Percentiles rank a stretch among this genome's conserved stretches.
Evolutionary conservation across 2,888 invertebrate species (phyloP).

Genomic region (Neocrepidodera transversa): DNA sequence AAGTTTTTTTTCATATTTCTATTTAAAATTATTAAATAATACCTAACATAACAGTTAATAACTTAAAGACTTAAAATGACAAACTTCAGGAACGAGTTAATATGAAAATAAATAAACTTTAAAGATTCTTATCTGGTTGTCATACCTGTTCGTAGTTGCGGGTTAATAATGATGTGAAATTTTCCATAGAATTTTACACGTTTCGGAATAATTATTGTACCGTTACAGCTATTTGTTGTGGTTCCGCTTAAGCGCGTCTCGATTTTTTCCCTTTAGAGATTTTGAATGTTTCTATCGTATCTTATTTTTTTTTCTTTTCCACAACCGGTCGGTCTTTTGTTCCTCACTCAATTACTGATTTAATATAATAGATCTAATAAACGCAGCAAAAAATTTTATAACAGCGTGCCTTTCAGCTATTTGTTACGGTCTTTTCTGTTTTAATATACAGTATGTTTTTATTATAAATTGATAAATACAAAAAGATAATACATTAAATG

Average conservation of each 20-base stretch:
- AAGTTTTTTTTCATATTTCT: too few species aligned
- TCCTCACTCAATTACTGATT: not conserved
- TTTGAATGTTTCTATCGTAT: too few species aligned
- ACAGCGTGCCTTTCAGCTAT: not conserved
- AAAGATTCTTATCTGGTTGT: not conserved
- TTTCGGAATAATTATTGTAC: not conserved
- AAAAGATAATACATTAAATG: too few species aligned
- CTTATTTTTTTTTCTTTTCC: not conserved
- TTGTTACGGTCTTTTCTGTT: slow-evolving; percentile 3
- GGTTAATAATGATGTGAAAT: not conserved
- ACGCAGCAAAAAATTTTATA: not conserved
- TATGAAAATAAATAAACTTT: not conserved
- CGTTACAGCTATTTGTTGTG: not conserved
- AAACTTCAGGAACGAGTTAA: too few species aligned
- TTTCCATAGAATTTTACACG: not conserved
- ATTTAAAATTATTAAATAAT: too few species aligned
- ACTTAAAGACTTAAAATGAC: too few species aligned
- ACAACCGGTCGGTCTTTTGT: not conserved
- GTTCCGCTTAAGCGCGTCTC: not conserved
- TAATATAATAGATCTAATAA: slow-evolving; percentile 7
- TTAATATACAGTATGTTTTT: too few species aligned
- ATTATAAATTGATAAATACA: too few species aligned
- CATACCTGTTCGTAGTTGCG: not conserved
- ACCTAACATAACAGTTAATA: too few species aligned
- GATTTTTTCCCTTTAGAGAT: not conserved